These are phyloP conservation scores for Danio jaintianensis DNA, from an alignment of 2,797 vertebrate genomes.

Conservation along the genomic window DNA sequence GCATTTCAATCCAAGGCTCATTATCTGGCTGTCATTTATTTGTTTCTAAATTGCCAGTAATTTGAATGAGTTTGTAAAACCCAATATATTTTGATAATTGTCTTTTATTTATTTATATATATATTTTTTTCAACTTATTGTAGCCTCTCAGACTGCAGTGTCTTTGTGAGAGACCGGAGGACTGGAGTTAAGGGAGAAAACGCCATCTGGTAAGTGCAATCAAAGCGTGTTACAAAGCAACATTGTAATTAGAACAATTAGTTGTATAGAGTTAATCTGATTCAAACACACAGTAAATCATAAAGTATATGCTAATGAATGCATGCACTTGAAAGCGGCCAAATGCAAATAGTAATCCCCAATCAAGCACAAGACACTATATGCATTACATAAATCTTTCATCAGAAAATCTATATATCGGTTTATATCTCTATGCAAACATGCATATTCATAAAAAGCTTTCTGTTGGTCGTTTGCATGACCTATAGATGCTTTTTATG, in stretches of 20 bases:
- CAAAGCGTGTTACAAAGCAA: constrained; percentile 28
- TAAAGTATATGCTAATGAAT: constrained; percentile 44
- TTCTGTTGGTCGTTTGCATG: constrained; percentile 36
- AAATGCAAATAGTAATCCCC: constrained; percentile 45
- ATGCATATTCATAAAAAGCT: background rate
- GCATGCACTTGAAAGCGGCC: constrained; percentile 35
- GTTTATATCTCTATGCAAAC: background rate
- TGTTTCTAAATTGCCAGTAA: constrained; percentile 3
- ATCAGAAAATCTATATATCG: constrained; percentile 24
- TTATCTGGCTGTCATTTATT: background rate
- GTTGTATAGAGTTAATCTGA: constrained; percentile 21
- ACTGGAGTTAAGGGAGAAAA: constrained; percentile 17
- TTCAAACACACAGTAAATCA: constrained; percentile 21
- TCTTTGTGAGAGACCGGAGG: constrained; percentile 47
- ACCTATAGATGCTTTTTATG: constrained; percentile 26
- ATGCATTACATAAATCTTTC: constrained; percentile 26
- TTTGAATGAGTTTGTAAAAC: background rate
- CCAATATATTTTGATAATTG: background rate
- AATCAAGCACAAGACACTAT: constrained; percentile 24
- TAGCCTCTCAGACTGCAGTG: constrained; percentile 30
- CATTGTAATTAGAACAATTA: constrained; percentile 34
- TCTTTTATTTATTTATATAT: constrained; percentile 17
- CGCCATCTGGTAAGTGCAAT: constrained; percentile 52
- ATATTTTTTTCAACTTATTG: constrained; percentile 20
- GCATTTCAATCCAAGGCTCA: background rate